These are phyloP conservation scores for Mactromeris polynyma DNA, from an alignment of 2,888 invertebrate species.

Conservation along the genomic window DNA sequence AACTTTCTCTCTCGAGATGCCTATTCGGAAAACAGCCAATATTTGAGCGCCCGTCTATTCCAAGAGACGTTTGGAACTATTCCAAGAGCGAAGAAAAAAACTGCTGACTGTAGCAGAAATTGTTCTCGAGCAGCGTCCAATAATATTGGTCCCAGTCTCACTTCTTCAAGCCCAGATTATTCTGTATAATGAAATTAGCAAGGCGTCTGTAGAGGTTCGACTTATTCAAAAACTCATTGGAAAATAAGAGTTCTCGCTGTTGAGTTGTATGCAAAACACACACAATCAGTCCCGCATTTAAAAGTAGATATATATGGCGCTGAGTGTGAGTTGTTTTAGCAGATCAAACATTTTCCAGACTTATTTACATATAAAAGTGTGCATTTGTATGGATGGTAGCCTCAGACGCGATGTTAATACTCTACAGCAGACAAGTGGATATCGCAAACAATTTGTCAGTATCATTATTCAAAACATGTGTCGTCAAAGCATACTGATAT, in stretches of 20 bases:
- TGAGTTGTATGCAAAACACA: neutral
- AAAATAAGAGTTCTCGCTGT: neutral
- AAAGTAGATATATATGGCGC: neutral
- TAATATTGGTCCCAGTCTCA: neutral
- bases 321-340: neutral
- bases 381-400: too few species aligned
- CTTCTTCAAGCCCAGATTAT: neutral
- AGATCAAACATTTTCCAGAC: neutral
- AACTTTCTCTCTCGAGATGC: neutral
- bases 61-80: neutral
- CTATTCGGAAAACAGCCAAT: neutral
- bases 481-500: too few species aligned
- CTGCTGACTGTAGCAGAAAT: constrained; percentile 4
- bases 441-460: too few species aligned
- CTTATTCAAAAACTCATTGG: neutral
- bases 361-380: too few species aligned
- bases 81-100: constrained; percentile 4
- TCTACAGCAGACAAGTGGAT: too few species aligned
- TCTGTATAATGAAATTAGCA: constrained; percentile 4
- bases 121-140: neutral
- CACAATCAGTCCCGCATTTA: neutral
- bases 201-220: neutral
- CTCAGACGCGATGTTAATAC: too few species aligned
- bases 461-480: too few species aligned
- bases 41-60: constrained; percentile 22